Evolutionary conservation across 1,140 invertebrate species (phyloP), one percentile per base, ranked within the genome.

Genomic region (Halictus rubicundus): DNA sequence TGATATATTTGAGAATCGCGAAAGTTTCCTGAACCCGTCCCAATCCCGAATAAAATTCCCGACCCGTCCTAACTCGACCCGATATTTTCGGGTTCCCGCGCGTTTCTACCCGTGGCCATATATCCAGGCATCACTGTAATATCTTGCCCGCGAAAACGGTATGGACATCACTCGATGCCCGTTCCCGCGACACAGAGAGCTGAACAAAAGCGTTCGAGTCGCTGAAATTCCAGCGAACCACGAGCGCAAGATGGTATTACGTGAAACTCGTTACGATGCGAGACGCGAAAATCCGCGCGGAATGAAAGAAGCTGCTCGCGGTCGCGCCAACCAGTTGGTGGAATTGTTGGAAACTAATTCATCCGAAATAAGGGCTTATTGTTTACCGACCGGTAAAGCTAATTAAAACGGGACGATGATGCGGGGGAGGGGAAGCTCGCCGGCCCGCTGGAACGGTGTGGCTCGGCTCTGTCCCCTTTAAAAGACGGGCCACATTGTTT

Each of bases 271-370:
- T 86, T 86, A 85, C 76, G 64, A 68, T 59, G 52, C 60, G 83
- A 72, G 80, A 68, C 32, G 46, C 59, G 57, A 68, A 75, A 61
- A 64, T 60, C 54, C 68, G 60, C 16, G 32, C 39, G 71, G 72
- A 72, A 83, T 83, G 77, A 85, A 85, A 84, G 79, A 85, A 84
- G 79, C 79, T 21, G 42, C 42, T 25, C 19, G 61, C 27, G 14
- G 39, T 46, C 52, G 69, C 27, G 46, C 16, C 64, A 46, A 57
- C 57, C 70, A 49, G 42, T 27, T 59, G 32, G 19, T 23, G 37
- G 63, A 70, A 84, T 84, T 84, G 79, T 88, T 84, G 74, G 68
- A 72, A 88, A 88, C 86, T 87, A 86, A 88, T 88, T 87, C 80
- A 71, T 84, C 71, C 84, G 86, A 86, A 88, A 86, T 80, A 80